Evolutionary conservation across 2,888 invertebrate species (phyloP).

Genomic region (Corythucha ciliata): DNA sequence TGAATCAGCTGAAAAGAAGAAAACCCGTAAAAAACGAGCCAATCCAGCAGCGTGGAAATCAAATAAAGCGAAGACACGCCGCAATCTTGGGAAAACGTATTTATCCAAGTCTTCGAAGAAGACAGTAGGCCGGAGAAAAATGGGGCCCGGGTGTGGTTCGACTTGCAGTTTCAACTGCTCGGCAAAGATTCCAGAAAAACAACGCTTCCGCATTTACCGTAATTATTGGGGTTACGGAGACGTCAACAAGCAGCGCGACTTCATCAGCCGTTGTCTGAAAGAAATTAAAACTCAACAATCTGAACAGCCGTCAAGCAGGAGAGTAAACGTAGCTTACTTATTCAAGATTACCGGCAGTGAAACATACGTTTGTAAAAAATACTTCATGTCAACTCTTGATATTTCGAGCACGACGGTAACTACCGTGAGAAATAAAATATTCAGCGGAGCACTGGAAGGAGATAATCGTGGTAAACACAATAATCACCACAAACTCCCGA

Average conservation of each 20-base stretch:
- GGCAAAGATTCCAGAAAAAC: background rate
- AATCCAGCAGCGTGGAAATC: background rate
- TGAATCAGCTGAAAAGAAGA: too few species aligned
- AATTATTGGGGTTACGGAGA: background rate
- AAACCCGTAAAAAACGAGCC: background rate
- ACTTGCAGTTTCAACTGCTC: background rate
- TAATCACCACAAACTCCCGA: conserved; percentile 5
- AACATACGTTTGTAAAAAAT: background rate
- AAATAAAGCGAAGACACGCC: background rate
- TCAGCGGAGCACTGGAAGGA: background rate
- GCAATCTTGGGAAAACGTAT: background rate
- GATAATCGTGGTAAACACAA: conserved; percentile 7
- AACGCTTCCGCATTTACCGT: background rate
- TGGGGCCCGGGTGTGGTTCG: background rate
- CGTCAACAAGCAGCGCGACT: background rate
- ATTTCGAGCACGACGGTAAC: background rate
- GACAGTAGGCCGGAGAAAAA: background rate
- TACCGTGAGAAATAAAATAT: background rate
- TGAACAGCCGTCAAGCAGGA: background rate
- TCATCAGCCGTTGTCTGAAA: background rate
- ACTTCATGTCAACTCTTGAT: background rate
- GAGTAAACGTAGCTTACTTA: background rate
- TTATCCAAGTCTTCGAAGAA: background rate
- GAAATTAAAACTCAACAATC: background rate
- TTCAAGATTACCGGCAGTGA: background rate